Base-by-base conservation (phyloP, 2,888 invertebrate genomes). In the Ischnus inquisitorius region DNA sequence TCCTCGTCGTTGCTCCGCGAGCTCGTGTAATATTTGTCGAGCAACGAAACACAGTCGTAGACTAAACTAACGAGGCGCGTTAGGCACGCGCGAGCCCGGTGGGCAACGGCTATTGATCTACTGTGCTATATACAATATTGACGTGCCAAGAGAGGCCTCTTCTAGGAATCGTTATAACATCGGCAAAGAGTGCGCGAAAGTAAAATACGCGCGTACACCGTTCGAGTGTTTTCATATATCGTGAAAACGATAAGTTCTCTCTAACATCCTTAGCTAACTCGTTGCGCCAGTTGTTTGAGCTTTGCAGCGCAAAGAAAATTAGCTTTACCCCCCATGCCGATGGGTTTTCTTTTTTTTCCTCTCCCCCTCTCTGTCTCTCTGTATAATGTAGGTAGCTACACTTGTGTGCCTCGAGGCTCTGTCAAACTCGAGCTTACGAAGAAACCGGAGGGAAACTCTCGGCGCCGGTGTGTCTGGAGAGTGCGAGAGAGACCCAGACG, bases 381-480 rank as follows among this genome's bases (percentile, higher is more conserved):
- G 51, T 22, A 41, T 72, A 67, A 54, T 74, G 43, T 60, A 62
- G 34, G 51, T 19, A 54, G 19, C 19, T 22, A 54, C 54, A 54
- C 54, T 12, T 19, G 54, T 43, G 62, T 79, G 48, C 62, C 68
- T 57, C 51, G 39, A 60, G 62, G 79, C 68, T 46, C 65, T 34
- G 74, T 74, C 68, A 69, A 79, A 79, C 68, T 74, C 75, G 74
- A 68, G 64, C 68, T 81, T 78, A 74, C 60, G 75, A 64, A 25
- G 51, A 78, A 68, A n/a, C 25, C 46, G 65, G 68, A 64, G 74
- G 68, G 78, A 78, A 78, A 82, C 68, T 60, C 68, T 60, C 28
- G 82, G 82, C 82, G 78, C 68, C 78, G 34, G 68, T 48, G 28
- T 78, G 82, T 82, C 82, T 82, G 78, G 72, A 28, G 28, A 78